Evolutionary conservation across 2,113 vertebrate species (phyloP).

Genomic region (Phyllostomus discolor): DNA sequence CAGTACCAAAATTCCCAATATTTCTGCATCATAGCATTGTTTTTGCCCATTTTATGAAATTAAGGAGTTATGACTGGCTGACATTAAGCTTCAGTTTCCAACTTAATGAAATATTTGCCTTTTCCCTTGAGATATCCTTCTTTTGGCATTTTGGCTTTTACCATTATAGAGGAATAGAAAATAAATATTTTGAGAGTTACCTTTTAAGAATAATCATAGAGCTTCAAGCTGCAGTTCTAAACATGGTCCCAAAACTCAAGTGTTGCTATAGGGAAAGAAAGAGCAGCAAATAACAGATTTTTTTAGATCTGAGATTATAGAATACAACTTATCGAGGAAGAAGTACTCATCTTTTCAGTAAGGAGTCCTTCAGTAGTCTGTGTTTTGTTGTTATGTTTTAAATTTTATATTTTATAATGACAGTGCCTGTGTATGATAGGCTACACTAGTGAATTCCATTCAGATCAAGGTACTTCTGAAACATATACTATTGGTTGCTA

Average conservation of each 20-base stretch:
- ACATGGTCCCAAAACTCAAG: neutral
- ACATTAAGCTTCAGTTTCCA: neutral
- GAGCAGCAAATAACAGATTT: neutral
- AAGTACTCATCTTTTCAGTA: neutral
- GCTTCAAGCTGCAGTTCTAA: neutral
- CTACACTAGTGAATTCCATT: neutral
- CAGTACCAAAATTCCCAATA: neutral
- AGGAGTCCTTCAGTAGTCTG: neutral
- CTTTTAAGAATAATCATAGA: neutral
- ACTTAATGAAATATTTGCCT: neutral
- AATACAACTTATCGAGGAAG: neutral
- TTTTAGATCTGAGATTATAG: neutral
- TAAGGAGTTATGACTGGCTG: neutral
- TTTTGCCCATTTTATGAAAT: neutral
- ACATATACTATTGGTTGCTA: neutral
- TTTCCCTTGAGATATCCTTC: neutral
- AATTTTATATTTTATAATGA: neutral
- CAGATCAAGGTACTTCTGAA: neutral
- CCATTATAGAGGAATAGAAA: neutral
- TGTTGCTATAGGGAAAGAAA: neutral
- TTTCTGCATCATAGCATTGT: neutral
- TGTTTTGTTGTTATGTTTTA: neutral
- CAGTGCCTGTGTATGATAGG: neutral
- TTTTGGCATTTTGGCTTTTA: neutral
- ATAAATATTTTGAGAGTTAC: neutral